Conservation (phyloP, 2,888 invertebrate species). For the Leucophora obtusa region DNA sequence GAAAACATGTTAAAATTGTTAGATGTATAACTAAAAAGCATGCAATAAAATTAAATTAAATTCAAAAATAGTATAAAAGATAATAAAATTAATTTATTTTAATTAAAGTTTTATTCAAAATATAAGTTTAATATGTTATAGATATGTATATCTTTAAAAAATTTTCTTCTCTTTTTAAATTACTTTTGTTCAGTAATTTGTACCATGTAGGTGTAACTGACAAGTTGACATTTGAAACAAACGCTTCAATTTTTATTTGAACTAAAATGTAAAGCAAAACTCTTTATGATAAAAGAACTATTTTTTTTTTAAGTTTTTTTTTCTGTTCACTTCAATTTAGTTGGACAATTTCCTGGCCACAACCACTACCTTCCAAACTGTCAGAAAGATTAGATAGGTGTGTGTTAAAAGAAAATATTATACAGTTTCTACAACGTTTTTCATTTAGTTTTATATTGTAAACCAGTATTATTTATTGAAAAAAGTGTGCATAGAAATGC, state of each 20-base stretch:
- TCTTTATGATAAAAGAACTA: background rate
- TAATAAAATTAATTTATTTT: no score
- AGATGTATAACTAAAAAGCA: background rate
- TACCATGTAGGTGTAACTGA: background rate
- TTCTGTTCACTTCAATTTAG: background rate
- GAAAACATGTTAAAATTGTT: background rate
- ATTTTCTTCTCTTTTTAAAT: background rate
- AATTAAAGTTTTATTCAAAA: no score
- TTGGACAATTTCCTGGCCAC: constrained; percentile 49
- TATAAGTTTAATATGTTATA: no score
- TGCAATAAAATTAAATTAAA: no score
- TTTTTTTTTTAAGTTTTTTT: background rate
- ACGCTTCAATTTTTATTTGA: constrained; percentile 4
- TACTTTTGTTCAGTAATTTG: background rate
- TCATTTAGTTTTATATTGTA: background rate
- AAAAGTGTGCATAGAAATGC: constrained; percentile 21
- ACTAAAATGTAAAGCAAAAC: background rate
- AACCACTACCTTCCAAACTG: constrained; percentile 45
- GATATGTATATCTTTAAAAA: background rate
- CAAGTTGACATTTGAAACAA: constrained; percentile 10
- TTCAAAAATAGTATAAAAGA: no score
- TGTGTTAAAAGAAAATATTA: constrained; percentile 13
- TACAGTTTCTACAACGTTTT: background rate
- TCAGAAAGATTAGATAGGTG: constrained; percentile 59
- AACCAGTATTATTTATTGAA: constrained; percentile 14